A percentile compares a stretch with the other conserved stretches of the same genome.
These are phyloP conservation scores for Bombus balteatus DNA, from an alignment of 1,140 invertebrate genomes.

Conservation along the genomic window DNA sequence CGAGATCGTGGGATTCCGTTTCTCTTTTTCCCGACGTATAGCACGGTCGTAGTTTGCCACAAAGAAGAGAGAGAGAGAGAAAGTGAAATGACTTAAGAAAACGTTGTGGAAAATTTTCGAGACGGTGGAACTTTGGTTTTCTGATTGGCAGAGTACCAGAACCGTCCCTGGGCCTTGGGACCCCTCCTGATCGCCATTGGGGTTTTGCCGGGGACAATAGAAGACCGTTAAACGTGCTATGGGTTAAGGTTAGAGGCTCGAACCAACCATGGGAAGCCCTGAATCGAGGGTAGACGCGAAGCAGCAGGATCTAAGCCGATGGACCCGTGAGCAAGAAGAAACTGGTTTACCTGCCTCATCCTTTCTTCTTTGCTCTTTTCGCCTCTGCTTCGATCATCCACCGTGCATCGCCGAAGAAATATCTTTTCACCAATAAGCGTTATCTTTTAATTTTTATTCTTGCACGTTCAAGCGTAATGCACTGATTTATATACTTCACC, in stretches of 20 bases:
- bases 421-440: not conserved
- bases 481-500: not conserved
- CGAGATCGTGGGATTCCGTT: constrained; percentile 53
- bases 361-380: constrained; percentile 59
- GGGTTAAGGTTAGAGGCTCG: constrained; percentile 48
- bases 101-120: constrained; percentile 4
- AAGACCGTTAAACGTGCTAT: constrained; percentile 59
- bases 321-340: constrained; percentile 46
- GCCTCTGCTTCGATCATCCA: not conserved
- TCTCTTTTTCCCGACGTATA: constrained; percentile 16
- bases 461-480: not conserved
- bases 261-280: constrained; percentile 59
- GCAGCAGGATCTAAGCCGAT: constrained; percentile 44
- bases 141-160: constrained; percentile 30
- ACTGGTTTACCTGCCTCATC: constrained; percentile 66
- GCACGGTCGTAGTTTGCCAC: constrained; percentile 7
- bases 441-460: not conserved
- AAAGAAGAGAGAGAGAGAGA: constrained; percentile 39
- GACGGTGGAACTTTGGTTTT: not conserved
- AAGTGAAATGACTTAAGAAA: not conserved
- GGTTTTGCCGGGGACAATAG: constrained; percentile 55
- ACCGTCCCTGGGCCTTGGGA: constrained; percentile 16
- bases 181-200: constrained; percentile 51
- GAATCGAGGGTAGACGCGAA: constrained; percentile 55
- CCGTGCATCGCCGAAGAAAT: not conserved